These are phyloP conservation scores for Lingula anatina DNA, from an alignment of 2,888 invertebrate genomes.

Conservation along the genomic window DNA sequence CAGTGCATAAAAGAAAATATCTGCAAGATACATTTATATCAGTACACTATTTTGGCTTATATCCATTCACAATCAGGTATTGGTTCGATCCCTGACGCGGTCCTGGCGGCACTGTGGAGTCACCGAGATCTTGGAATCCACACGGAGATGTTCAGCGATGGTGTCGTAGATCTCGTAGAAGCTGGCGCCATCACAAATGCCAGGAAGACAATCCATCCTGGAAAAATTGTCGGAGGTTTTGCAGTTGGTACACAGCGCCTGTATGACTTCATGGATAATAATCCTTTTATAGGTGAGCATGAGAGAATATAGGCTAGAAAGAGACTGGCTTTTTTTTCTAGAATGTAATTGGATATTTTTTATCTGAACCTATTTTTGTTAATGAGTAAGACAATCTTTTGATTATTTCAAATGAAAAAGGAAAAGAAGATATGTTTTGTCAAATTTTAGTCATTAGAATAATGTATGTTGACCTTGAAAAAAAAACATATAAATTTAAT, in stretches of 20 bases:
- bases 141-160: constrained; percentile 96
- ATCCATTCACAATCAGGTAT: constrained; percentile 62
- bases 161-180: constrained; percentile 81
- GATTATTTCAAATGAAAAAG: no score
- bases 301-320: neutral
- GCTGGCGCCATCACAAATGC: constrained; percentile 86
- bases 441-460: no score
- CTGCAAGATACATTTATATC: no score
- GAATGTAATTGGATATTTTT: no score
- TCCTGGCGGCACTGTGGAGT: constrained; percentile 68
- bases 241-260: constrained; percentile 80
- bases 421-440: no score
- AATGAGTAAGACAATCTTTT: no score
- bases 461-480: no score
- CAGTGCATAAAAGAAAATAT: no score
- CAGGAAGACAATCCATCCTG: constrained; percentile 73
- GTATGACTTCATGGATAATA: constrained; percentile 90
- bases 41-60: neutral
- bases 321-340: neutral
- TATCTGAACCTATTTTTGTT: no score
- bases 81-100: constrained; percentile 92
- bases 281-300: constrained; percentile 77
- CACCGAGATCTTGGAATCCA: constrained; percentile 94
- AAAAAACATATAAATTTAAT: no score
- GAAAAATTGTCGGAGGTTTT: constrained; percentile 88